Base-by-base conservation (phyloP, 1,140 invertebrate species). In the Episyrphus balteatus region DNA sequence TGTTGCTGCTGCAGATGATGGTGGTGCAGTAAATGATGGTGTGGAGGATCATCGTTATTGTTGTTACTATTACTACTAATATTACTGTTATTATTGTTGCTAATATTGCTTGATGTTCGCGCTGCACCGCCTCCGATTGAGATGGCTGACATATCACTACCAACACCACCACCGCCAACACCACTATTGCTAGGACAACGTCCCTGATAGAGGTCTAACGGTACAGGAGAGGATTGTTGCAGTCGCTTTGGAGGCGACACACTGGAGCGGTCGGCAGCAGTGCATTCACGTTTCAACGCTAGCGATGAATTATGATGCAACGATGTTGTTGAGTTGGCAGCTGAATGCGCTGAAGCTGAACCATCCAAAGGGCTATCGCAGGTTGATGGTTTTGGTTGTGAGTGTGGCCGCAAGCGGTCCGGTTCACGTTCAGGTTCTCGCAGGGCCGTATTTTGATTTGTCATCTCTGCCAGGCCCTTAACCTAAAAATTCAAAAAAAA, bases 401-500 rank as follows among this genome's bases (percentile, higher is more conserved):
- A 58, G 42, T 62, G 62, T 13, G 62, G 62, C 56, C 66, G 56
- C 49, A 68, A 46, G 21, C 65, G 65, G 43, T 68, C 66, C 21
- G 66, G 66, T 47, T 69, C 66, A 44, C 63, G 53, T 51, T 69
- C 66, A 44, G 63, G 65, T 38, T 69, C 66, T 31, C 66, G 54
- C 51, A 75, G 70, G 48, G 73, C 74, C 55, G 75, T 74, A 61
- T 81, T 83, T 68, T 84, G 74, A 66, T 84, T 84, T 57, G 85
- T 89, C 84, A 89, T 91, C 73, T 92, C 89, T 68, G 88, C 87
- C 59, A 94, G 75, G 61, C 90, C 89, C 73, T 91, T 88, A 47
- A 87, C 83, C 74, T 80, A 18, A 9, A 0, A 11, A 48, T 30
- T 31, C 37, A 45, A 43, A 13, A 18, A 34, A 19, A 26, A 17